Base-by-base conservation (phyloP, 2,888 invertebrate species). In the Melanophora roralis region DNA sequence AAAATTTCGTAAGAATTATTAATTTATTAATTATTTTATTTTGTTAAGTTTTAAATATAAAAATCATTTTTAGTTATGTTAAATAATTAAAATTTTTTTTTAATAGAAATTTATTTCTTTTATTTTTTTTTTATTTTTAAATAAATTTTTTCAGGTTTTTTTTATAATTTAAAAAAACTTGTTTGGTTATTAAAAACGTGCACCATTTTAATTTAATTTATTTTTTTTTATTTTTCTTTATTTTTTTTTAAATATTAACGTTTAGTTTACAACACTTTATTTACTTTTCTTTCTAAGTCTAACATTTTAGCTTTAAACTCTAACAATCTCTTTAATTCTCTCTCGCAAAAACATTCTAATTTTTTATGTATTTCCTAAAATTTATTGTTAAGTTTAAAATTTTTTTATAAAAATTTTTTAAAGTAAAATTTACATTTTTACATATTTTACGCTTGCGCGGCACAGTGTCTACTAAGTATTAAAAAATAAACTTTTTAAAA, bases 271-370 rank as follows among this genome's bases (percentile, higher is more conserved):
- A 79, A 65, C 53, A 69, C 67, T 16, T 68, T 59, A 40, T 38
- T 34, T 21, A 16, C 45, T 57, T 69, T 59, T 32, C 36, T 47
- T 34, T 21, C 21, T 74, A 53, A 74, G 38, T 68, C 78, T 75
- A 77, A 40, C 62, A 34, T 71, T 78, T 60, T 68, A 77, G 65
- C 78, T 71, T 78, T 78, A 57, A 76, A 80, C 67, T 62, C 75
- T 80, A 80, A 76, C 80, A 80, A 80, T 80, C 76, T 80, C 80
- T 80, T 80, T 80, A 72, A 72, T 80, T 80, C 80, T 80, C 80
- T 80, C 80, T 80, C 80, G 57, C 68, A 72, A 76, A 27, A 76
- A 76, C 80, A 80, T 80, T 80, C 80, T 67, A 67, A 75, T 60
- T 75, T 73, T 51, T 75, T 47, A 57, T 12, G 49, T 49, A 4